Percentiles rank a stretch among this genome's conserved stretches.
These are phyloP conservation scores for Ylistrum balloti DNA, from an alignment of 1,140 invertebrate species.

Conservation along the genomic window DNA sequence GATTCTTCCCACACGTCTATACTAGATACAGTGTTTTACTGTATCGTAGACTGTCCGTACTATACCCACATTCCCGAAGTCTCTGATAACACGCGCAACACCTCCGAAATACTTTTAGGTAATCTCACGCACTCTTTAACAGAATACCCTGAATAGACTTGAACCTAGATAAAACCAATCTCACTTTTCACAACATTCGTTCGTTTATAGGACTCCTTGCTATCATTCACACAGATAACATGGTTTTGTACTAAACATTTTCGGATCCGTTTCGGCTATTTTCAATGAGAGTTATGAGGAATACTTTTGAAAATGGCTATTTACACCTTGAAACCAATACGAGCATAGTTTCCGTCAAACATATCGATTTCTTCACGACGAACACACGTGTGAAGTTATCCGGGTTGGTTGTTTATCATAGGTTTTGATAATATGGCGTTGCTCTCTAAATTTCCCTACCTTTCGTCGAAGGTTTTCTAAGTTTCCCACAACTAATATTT, in stretches of 20 bases:
- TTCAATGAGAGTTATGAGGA: not conserved
- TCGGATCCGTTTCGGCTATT: not conserved
- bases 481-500: not conserved
- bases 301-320: not conserved
- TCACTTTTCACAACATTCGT: conserved; percentile 34
- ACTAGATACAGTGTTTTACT: not conserved
- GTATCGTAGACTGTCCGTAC: not conserved
- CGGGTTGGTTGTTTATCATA: not conserved
- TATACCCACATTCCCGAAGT: conserved; percentile 2
- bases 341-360: not conserved
- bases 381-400: not conserved
- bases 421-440: not conserved
- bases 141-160: not conserved
- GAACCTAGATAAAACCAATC: not conserved
- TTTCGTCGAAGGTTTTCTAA: not conserved
- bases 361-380: not conserved
- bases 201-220: not conserved
- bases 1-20: not conserved
- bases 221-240: not conserved
- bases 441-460: not conserved
- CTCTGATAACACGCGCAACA: not conserved
- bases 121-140: conserved; percentile 3
- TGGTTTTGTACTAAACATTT: not conserved
- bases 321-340: not conserved
- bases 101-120: not conserved